Evolutionary conservation across 30 jellyfish, hydroid and myxozoan genomes (phyloP), one percentile per base, ranked within the genome.

Genomic region (Chironex yamaguchii): DNA sequence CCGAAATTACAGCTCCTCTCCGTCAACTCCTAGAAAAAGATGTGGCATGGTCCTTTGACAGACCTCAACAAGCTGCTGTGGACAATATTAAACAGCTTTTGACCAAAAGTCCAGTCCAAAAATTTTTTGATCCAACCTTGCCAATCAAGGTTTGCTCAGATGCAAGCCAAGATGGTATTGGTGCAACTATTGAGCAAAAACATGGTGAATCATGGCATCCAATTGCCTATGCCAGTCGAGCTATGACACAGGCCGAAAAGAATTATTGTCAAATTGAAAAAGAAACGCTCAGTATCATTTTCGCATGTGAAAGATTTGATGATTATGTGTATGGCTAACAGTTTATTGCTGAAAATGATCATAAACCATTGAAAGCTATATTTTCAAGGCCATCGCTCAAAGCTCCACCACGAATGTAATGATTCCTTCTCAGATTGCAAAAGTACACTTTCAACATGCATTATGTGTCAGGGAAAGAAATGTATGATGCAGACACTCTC

Each of bases 171-270:
- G 90, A 79, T 36, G 90, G 89, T 33, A 71, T 79, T 63, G 87
- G 90, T 2, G 90, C 90, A 1, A 27, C 33, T 54, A 67, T 79
- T 63, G 90, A 79, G 36, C 90, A 79, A 63, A 33, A 27, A 32
- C 2, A 23, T 33, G 49, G 51, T 28, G 27, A 53, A 13, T 33
- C 26, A n/a, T 85, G 95, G 91, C 29, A 49, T 49, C 96, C 96
- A n/a, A 52, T 87, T 52, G 88, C 94, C 1, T 87, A 87, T 63
- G 73, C 94, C 21, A 76, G 94, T 76, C 95, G 94, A 12, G 24
- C 87, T 0, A 79, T 87, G 52, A 34, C 85, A 29, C 30, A 69
- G 2, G 17, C 95, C 0, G 94, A 76, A 36, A 17, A 42, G 9
- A 42, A 64, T 20, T 87, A 77, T 78, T 64, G 71, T 51, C 88